Base-by-base conservation (phyloP, 2,113 vertebrate species). In the Sander vitreus region DNA sequence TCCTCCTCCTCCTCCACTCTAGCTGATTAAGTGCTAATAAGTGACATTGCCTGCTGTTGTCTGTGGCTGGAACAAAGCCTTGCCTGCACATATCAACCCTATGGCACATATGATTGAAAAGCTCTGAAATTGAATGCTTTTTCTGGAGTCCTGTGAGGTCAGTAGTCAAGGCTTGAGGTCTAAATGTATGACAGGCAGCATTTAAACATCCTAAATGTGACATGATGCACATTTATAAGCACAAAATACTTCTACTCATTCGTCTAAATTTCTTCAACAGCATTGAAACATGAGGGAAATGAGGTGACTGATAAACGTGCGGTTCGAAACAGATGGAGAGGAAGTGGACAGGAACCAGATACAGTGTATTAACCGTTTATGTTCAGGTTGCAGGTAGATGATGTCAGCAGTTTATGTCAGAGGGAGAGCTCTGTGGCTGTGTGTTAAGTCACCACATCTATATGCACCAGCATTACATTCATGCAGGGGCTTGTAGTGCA, bases 11-110 rank as follows among this genome's bases (percentile, higher is more conserved):
- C 76, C 25, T 53, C 73, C 43, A 65, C 47, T 76, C 64, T 53
- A 3, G 59, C 62, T 78, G 66, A 70, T 58, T 51, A 21, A 81
- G 66, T 76, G 67, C 69, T 79, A 70, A 76, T 66, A 72, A 80
- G 75, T 63, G 75, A 60, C 76, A 67, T 10, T 11, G 16, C 36
- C 79, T 66, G 80, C 60, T 73, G 60, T n/a, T 54, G 58, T 23
- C 53, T 67, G 76, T 48, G 30, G n/a, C 62, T 58, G n/a, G 58
- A 70, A 73, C 43, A 58, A 55, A 71, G 47, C 55, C 39, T 13
- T 14, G 13, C 15, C 18, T n/a, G 5, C 47, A 65, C 43, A 65
- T 14, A 47, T 19, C 2, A 1, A 23, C 23, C 3, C n/a, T 5
- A 3, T 5, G 25, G 43, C 33, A 73, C 53, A 43, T 25, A 23